Percentiles rank a stretch among this genome's conserved stretches.
These are phyloP conservation scores for Alouatta palliata DNA, from an alignment of 2,113 vertebrate genomes.

Conservation along the genomic window DNA sequence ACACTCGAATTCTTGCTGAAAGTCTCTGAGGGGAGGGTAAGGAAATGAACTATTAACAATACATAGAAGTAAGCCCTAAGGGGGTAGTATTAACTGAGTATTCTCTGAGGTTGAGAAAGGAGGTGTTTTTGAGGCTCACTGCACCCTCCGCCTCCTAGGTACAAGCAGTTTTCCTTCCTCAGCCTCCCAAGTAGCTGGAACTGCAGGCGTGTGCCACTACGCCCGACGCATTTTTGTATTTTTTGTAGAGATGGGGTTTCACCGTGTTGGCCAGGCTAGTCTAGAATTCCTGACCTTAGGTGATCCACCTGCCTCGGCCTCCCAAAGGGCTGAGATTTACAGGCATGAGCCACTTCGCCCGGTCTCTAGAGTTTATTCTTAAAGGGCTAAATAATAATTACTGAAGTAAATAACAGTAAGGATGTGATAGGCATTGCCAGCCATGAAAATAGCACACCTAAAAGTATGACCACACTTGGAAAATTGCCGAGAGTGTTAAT, in stretches of 20 bases:
- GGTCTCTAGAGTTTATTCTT: conserved; percentile 7
- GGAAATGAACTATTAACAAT: neutral
- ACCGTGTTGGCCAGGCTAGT: no score
- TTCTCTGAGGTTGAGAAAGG: conserved; percentile 13
- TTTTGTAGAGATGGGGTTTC: no score
- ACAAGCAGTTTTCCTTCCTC: no score
- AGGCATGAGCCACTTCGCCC: no score
- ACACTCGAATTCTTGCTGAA: neutral
- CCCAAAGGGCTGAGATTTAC: no score
- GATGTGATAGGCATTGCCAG: neutral
- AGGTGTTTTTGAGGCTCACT: neutral
- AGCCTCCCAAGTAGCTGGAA: no score
- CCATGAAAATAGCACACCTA: neutral
- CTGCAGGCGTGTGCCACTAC: no score
- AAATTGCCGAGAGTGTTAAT: neutral
- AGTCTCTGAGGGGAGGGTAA: neutral
- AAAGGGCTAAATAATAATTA: conserved; percentile 27
- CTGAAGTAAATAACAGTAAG: neutral
- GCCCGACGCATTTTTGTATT: no score
- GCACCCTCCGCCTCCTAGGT: no score
- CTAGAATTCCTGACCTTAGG: no score
- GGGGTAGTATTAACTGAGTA: neutral
- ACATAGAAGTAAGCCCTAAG: neutral
- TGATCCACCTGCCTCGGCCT: no score
- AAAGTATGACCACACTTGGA: neutral